These are phyloP conservation scores for Empidonax alnorum DNA, from an alignment of 2,113 vertebrate genomes.

Conservation along the genomic window DNA sequence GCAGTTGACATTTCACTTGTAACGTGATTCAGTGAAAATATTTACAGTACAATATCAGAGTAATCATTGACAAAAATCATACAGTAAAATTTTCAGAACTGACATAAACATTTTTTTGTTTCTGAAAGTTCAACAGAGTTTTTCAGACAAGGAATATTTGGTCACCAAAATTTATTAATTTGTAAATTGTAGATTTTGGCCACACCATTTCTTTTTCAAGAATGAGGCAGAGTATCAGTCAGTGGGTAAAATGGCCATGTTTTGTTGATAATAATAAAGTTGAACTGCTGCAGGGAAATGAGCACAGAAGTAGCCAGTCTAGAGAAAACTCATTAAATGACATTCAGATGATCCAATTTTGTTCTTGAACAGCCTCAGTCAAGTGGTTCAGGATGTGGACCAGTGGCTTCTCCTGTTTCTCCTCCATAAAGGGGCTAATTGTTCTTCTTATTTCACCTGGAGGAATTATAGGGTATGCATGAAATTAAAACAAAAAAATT, in stretches of 20 bases:
- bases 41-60: neutral
- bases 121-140: neutral
- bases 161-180: neutral
- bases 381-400: neutral
- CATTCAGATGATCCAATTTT: neutral
- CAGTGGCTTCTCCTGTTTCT: neutral
- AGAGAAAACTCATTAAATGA: neutral
- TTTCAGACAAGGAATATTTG: neutral
- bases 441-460: neutral
- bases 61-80: neutral
- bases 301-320: neutral
- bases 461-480: neutral
- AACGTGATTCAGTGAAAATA: fast-evolving
- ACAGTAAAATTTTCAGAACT: neutral
- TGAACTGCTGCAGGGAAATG: neutral
- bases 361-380: neutral
- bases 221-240: neutral
- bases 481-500: neutral
- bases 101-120: neutral
- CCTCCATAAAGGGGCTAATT: neutral
- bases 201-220: neutral
- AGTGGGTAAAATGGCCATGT: neutral
- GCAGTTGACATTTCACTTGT: neutral
- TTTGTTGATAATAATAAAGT: neutral
- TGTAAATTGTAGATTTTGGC: neutral